These are phyloP conservation scores for Cryptotermes secundus DNA, from an alignment of 1,140 invertebrate genomes.

Conservation along the genomic window DNA sequence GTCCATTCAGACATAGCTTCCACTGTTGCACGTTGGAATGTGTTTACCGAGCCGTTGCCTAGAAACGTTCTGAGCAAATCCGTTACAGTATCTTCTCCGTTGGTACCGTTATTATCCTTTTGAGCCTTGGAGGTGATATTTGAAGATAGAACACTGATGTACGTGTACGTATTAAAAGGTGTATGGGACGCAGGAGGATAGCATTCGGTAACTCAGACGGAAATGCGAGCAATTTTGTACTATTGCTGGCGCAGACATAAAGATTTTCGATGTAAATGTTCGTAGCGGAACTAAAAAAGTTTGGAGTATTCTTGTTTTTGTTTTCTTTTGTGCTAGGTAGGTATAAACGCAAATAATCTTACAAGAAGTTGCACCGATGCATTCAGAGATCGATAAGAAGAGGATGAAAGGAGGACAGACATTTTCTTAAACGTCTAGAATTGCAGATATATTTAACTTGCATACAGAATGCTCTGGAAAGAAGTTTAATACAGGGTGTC, in stretches of 20 bases:
- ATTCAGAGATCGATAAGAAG: neutral
- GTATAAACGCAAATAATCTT: neutral
- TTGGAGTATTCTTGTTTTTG: neutral
- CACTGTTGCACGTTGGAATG: no score
- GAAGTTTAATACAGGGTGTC: no score
- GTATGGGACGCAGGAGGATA: neutral
- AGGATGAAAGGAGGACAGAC: neutral
- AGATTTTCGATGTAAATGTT: slow-evolving; percentile 17
- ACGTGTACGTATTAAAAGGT: neutral
- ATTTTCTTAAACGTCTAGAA: neutral
- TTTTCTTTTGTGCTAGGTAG: neutral
- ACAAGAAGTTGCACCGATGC: neutral
- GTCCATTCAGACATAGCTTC: no score
- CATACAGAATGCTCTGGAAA: no score
- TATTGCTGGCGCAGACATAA: neutral
- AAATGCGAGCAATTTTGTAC: neutral
- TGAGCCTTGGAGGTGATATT: no score
- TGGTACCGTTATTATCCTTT: no score
- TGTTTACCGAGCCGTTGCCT: no score
- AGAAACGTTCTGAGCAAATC: no score
- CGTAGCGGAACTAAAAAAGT: neutral
- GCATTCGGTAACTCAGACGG: neutral
- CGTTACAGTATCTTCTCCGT: no score
- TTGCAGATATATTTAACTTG: no score
- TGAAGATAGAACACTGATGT: neutral